Base-by-base conservation (phyloP, 1,140 invertebrate species). In the Rhagoletis pomonella region DNA sequence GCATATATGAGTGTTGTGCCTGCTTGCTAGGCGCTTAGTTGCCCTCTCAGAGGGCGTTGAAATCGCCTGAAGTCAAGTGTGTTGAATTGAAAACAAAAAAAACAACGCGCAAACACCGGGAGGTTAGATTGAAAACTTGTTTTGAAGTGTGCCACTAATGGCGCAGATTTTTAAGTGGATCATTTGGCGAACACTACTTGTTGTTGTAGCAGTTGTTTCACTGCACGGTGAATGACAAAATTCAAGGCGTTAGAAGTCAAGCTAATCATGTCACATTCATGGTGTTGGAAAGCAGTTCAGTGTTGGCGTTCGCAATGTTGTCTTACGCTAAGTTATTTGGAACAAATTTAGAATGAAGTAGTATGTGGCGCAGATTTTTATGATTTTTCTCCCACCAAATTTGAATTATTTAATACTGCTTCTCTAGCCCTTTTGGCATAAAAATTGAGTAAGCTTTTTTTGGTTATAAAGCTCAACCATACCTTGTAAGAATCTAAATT, bases 81-180 rank as follows among this genome's bases (percentile, higher is more conserved):
- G 64, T 69, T 69, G 67, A 69, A 73, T 44, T 73, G 39, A 73
- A 67, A 73, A 73, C 67, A 73, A 19, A 69, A 73, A n/a, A 73
- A 73, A 44, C 6, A 67, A 19, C 44, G 17, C 42, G 12, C 14
- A 77, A 81, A 81, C 73, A 14, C 5, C 73, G 2, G 5, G 73
- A 5, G 47, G 47, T 19, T 1, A 12, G 47, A 3, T 3, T 4
- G 47, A 9, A 77, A 81, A 19, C 14, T 81, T 81, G 73, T 81
- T 81, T 81, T 81, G 44, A 81, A 81, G 73, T 81, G 73, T 81
- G 73, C 73, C 73, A 81, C 47, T 81, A 81, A 81, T 81, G 73
- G 73, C 73, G 44, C 47, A 81, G 73, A 81, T 81, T 55, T 69
- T 81, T 81, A 81, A 81, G 73, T 81, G 73, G 47, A 10, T 47